Conservation (phyloP, 2,797 vertebrate species). For the Lerista edwardsae region DNA sequence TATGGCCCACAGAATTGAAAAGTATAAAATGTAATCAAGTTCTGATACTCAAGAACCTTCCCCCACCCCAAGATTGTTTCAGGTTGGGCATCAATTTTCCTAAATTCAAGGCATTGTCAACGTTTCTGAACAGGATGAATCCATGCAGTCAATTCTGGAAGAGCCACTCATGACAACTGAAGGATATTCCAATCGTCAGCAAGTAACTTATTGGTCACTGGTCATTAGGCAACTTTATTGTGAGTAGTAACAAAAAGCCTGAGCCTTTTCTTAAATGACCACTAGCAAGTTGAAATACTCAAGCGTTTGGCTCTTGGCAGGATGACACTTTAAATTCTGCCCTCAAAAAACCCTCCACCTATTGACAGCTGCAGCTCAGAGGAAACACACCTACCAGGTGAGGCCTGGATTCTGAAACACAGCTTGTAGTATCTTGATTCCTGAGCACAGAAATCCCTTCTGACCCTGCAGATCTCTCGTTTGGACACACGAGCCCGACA, state of each 20-base stretch:
- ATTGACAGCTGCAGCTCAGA: neutral
- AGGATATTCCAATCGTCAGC: neutral
- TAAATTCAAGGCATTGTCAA: neutral
- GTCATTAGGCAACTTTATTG: neutral
- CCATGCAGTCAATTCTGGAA: neutral
- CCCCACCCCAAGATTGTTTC: neutral
- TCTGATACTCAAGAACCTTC: neutral
- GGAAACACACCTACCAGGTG: neutral
- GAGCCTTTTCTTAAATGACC: neutral
- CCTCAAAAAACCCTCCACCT: neutral
- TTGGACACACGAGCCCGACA: neutral
- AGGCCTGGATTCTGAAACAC: neutral
- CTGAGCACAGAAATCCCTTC: neutral
- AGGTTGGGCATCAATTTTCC: neutral
- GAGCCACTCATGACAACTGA: neutral
- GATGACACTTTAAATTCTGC: neutral
- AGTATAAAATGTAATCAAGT: neutral
- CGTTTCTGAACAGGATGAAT: neutral
- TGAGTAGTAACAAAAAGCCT: neutral
- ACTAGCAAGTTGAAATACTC: neutral
- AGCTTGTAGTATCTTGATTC: neutral
- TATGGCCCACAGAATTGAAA: neutral
- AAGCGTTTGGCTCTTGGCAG: neutral
- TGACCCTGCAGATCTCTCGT: neutral
- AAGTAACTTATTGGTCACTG: neutral